These are phyloP conservation scores for Chaenogobius annularis DNA, from an alignment of 2,113 vertebrate species.

Conservation along the genomic window DNA sequence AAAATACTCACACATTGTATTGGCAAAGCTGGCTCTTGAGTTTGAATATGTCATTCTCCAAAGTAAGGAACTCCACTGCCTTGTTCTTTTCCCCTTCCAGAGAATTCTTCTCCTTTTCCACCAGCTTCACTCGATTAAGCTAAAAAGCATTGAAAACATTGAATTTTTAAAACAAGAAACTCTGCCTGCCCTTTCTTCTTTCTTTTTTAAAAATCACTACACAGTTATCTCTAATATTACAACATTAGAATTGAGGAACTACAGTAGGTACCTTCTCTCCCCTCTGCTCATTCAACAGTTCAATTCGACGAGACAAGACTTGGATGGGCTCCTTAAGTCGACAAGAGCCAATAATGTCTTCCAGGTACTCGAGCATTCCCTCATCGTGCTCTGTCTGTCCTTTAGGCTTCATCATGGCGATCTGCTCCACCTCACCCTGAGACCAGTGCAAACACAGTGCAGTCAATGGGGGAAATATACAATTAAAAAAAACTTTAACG, in stretches of 20 bases:
- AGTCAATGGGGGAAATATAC: slow-evolving; percentile 13
- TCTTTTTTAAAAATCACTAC: background rate
- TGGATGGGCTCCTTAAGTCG: slow-evolving; percentile 93
- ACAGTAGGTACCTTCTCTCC: slow-evolving; percentile 86
- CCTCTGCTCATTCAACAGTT: slow-evolving; percentile 89
- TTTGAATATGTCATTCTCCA: slow-evolving; percentile 91
- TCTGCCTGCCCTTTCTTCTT: background rate
- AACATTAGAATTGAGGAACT: background rate
- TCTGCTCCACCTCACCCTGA: slow-evolving; percentile 98
- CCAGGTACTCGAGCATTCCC: slow-evolving; percentile 96
- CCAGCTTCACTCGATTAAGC: slow-evolving; percentile 95
- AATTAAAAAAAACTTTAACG: background rate
- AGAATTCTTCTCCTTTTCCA: slow-evolving; percentile 95
- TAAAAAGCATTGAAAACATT: slow-evolving; percentile 50
- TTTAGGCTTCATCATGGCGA: slow-evolving; percentile 98
- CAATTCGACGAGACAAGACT: slow-evolving; percentile 83
- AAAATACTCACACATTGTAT: slow-evolving; percentile 87
- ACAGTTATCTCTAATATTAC: background rate
- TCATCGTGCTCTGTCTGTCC: slow-evolving; percentile 95
- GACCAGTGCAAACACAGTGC: slow-evolving; percentile 30
- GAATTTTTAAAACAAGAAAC: background rate
- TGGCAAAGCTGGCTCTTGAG: slow-evolving; percentile 89
- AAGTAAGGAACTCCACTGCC: slow-evolving; percentile 89
- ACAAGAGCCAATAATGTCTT: slow-evolving; percentile 93
- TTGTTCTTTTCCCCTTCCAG: slow-evolving; percentile 93